Base-by-base conservation (phyloP, 2,797 vertebrate species). In the Hippoglossus hippoglossus region DNA sequence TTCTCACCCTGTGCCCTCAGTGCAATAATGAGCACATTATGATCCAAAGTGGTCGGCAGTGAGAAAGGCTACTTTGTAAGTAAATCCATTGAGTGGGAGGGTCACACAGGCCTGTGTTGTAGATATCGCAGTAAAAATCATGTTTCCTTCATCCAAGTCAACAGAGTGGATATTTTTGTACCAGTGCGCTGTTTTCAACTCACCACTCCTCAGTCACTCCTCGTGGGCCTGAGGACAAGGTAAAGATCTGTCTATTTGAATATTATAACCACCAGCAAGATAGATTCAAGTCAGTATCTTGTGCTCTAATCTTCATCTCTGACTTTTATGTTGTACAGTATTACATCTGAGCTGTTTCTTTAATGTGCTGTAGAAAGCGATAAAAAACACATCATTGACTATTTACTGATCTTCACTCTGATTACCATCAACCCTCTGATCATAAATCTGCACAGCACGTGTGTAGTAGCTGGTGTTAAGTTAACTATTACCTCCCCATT, bases 21-120 rank as follows among this genome's bases (percentile, higher is more conserved):
- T 74, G 78, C 69, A 92, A 92, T 91, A 94, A 94, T 91, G 89
- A 92, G 58, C 77, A 88, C 89, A 93, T 94, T 93, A 93, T 94
- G 86, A 81, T 76, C 84, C 79, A 83, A 85, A 90, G 70, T 72
- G 80, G 66, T 76, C 12, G 71, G 56, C 73, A 70, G 67, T 85
- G 71, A 95, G 90, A 95, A 95, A 93, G 94, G 82, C 91, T 73
- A 92, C 93, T 94, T 94, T 94, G 92, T 95, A 61, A 88, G 67
- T 93, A 91, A 93, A 81, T 91, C 89, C 81, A 80, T 49, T 75
- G 89, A 92, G 94, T 95, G 90, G 94, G 94, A 91, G 93, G 93
- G 91, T 90, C 92, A 87, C 83, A 86, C 84, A 89, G 86, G 82
- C 87, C 88, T 74, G 73, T 81, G 89, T 91, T 92, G 90, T 93